Base-by-base conservation (phyloP, 2,797 vertebrate genomes). In the Tapirus indicus region DNA sequence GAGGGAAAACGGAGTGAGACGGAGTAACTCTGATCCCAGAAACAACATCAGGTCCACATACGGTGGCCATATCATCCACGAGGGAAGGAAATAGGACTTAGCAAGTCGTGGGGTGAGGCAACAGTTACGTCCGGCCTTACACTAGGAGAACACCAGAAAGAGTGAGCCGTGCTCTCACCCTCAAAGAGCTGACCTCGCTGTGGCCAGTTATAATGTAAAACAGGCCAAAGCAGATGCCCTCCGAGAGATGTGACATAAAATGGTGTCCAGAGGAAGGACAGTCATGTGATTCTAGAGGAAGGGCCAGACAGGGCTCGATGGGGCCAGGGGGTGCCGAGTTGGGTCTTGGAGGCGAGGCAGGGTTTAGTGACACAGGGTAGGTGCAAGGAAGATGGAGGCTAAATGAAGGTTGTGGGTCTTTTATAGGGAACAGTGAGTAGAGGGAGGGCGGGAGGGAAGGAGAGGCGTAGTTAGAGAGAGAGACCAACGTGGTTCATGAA, bases 81-180 rank as follows among this genome's bases (percentile, higher is more conserved):
- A 0, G 1, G 62, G 35, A n/a, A 60, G 9, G 60, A 52, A 54
- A 41, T 7, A 1, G 29, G 58, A 69, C 44, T n/a, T 23, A 3
- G 12, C 16, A 47, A 54, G 32, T 0, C 0, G 9, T 4, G 6
- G 4, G 3, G 47, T 20, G 44, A 41, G 75, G 14, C 58, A 1
- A 9, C 1, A 13, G 71, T 35, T 38, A 12, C 5, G 7, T 1
- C 17, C 13, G 9, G 85, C 35, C 68, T 66, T 5, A 1, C 0
- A 0, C 17, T 5, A 4, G n/a, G 9, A 64, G 49, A 38, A n/a
- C 0, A 1, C 5, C 0, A 0, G 75, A 25, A 27, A 47, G 0
- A 29, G 52, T 2, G 14, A 14, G 60, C n/a, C 3, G 25, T 5
- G 60, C 25, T 4, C 58, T 20, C 14, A 18, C 18, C 58, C 52